A percentile compares a stretch with the other conserved stretches of the same genome.
phyloP scores from a whole-genome alignment of 2,113 vertebrate genomes.

The Pangasianodon hypophthalmus region DNA sequence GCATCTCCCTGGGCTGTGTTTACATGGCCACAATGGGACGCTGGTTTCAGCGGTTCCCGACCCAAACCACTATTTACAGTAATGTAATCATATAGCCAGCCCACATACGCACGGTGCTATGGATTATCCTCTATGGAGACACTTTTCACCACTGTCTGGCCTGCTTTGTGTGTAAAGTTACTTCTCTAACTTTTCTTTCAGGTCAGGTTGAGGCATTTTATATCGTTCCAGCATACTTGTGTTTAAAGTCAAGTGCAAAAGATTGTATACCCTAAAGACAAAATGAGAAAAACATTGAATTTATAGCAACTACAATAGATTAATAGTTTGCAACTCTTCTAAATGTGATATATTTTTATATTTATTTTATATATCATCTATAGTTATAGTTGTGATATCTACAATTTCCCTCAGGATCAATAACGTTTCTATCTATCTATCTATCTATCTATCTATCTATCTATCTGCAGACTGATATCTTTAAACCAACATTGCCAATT shows the following conservation, averaged over 20 bases:
- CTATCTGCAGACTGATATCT: not conserved
- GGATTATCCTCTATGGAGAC: constrained; percentile 28
- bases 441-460: not conserved
- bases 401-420: not conserved
- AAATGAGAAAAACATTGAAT: not conserved
- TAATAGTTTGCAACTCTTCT: not conserved
- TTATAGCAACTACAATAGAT: not conserved
- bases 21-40: constrained; percentile 52
- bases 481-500: no score
- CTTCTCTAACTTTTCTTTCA: constrained; percentile 5
- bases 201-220: not conserved
- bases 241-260: not conserved
- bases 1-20: constrained; percentile 56
- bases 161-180: constrained; percentile 19
- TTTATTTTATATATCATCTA: not conserved
- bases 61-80: constrained; percentile 56
- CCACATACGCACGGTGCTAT: constrained; percentile 20
- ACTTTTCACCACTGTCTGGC: constrained; percentile 7
- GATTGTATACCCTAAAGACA: not conserved
- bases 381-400: not conserved
- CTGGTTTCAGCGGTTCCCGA: constrained; percentile 50
- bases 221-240: not conserved
- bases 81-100: constrained; percentile 50
- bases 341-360: not conserved
- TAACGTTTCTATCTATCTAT: not conserved